Conservation (phyloP, 2,797 vertebrate species). For the Enteromius thamalakanensis region DNA sequence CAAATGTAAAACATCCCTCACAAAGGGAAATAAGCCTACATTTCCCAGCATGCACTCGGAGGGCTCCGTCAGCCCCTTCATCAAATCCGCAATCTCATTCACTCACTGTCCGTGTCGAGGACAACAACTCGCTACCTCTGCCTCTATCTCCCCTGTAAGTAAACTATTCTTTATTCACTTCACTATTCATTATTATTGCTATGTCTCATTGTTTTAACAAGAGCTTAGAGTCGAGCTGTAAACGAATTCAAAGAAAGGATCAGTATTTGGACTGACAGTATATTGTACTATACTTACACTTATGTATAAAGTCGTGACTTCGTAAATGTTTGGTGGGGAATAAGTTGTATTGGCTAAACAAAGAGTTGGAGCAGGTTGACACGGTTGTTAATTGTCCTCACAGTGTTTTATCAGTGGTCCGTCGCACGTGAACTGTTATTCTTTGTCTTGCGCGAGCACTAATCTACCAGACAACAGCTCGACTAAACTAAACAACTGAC, state of each 20-base stretch:
- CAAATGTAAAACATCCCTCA: background rate
- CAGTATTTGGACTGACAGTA: background rate
- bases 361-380: background rate
- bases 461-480: slow-evolving; percentile 17
- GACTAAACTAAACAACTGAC: slow-evolving; percentile 14
- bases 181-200: background rate
- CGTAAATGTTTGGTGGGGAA: background rate
- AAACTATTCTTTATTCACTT: slow-evolving; percentile 15
- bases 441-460: slow-evolving; percentile 48
- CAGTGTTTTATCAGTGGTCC: background rate
- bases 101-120: slow-evolving; percentile 65
- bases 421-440: slow-evolving; percentile 25
- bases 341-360: background rate
- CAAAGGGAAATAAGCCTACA: slow-evolving; percentile 59
- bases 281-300: background rate
- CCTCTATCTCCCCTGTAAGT: slow-evolving; percentile 71
- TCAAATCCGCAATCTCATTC: slow-evolving; percentile 70
- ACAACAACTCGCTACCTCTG: slow-evolving; percentile 76
- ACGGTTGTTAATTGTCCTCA: background rate
- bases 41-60: slow-evolving; percentile 62
- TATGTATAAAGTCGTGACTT: slow-evolving; percentile 28
- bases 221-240: background rate
- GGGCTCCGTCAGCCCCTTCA: slow-evolving; percentile 31
- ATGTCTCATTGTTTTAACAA: background rate
- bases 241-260: background rate